These are phyloP conservation scores for Apodemia mormo DNA, from an alignment of 2,888 invertebrate genomes.

Conservation along the genomic window DNA sequence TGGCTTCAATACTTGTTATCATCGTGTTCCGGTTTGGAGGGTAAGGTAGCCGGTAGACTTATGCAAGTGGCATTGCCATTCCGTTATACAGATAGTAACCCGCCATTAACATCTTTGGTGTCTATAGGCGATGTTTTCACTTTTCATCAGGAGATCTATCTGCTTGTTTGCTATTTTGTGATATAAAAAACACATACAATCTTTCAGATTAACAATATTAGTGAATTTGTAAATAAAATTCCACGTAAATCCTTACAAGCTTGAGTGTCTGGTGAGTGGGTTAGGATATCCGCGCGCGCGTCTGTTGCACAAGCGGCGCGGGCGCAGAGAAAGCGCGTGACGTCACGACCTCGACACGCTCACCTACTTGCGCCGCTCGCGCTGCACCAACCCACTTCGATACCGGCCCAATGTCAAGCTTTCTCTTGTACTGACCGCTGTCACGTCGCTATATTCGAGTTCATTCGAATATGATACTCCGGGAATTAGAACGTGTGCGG, in stretches of 20 bases:
- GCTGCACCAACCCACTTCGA: conserved; percentile 70
- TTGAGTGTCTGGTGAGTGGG: background rate
- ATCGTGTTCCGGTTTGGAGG: no score
- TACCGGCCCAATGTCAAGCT: conserved; percentile 69
- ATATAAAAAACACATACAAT: no score
- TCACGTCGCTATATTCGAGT: conserved; percentile 6
- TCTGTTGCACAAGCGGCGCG: conserved; percentile 67
- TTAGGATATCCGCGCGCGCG: conserved; percentile 26
- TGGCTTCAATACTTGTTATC: no score
- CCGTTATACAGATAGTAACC: no score
- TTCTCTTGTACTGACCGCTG: conserved; percentile 47
- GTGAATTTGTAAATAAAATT: background rate
- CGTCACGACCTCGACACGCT: conserved; percentile 81
- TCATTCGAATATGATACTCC: background rate
- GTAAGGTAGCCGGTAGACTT: no score
- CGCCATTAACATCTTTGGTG: no score
- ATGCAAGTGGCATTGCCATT: no score
- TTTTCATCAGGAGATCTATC: no score
- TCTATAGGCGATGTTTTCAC: no score
- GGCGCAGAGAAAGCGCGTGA: conserved; percentile 78
- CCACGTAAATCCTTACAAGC: background rate
- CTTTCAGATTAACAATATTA: background rate
- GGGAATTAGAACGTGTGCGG: no score
- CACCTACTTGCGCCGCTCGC: conserved; percentile 66
- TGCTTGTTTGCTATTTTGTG: no score